phyloP scores from a whole-genome alignment of 2,113 vertebrate genomes.

The Heterocephalus glaber region DNA sequence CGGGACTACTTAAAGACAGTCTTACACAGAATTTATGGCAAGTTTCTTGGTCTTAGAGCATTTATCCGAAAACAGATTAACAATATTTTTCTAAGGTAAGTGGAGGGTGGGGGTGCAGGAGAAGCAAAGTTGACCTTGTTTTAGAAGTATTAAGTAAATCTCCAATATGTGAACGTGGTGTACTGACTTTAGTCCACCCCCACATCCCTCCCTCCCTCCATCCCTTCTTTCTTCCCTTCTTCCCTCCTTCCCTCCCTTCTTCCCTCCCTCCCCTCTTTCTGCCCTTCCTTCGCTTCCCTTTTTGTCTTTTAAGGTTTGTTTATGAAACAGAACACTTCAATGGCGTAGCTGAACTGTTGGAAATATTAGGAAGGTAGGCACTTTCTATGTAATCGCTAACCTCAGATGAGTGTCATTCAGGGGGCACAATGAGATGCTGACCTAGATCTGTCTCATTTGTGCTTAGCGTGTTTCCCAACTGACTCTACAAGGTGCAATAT shows the following conservation, averaged over 20 bases:
- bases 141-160: constrained; percentile 39
- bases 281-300: not conserved
- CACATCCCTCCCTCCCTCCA: no score
- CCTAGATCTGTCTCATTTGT: not conserved
- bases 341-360: constrained; percentile 98
- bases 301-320: constrained; percentile 93
- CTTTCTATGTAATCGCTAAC: constrained; percentile 45
- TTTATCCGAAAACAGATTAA: constrained; percentile 99
- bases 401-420: constrained; percentile 38
- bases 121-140: not conserved
- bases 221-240: no score
- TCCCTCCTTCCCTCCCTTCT: fast-evolving
- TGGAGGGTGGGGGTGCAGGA: constrained; percentile 56
- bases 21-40: constrained; percentile 99
- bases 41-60: constrained; percentile 99
- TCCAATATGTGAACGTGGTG: not conserved
- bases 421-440: not conserved
- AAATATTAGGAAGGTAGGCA: constrained; percentile 99
- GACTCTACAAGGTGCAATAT: not conserved
- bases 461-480: not conserved
- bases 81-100: constrained; percentile 99
- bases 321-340: constrained; percentile 99
- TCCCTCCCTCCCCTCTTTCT: not conserved
- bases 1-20: constrained; percentile 99
- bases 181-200: constrained; percentile 29